Evolutionary conservation across 2,113 vertebrate species (phyloP).

Genomic region (Oceanites oceanicus): DNA sequence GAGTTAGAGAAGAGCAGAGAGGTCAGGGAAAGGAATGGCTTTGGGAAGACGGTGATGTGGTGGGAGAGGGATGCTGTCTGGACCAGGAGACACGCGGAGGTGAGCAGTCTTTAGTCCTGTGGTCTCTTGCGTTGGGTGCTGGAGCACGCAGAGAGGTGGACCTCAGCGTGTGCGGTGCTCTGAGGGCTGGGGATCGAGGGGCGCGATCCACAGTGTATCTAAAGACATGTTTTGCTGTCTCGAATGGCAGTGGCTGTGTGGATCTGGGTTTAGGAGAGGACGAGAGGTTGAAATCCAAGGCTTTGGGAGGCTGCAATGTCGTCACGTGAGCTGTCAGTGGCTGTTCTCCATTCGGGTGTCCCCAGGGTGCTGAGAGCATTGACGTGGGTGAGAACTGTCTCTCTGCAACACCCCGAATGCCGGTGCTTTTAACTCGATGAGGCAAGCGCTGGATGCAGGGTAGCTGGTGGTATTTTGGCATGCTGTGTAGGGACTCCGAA

Average conservation of each 20-base stretch:
- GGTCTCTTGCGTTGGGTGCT: background rate
- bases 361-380: background rate
- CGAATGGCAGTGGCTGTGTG: fast-evolving
- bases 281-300: background rate
- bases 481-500: background rate
- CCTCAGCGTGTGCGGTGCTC: fast-evolving
- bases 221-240: fast-evolving
- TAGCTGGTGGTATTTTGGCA: background rate
- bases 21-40: background rate
- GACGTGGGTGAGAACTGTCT: fast-evolving
- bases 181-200: fast-evolving
- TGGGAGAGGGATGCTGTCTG: background rate
- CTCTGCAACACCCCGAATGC: background rate
- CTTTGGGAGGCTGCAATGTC: background rate
- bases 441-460: background rate
- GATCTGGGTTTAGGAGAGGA: background rate
- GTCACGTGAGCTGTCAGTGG: fast-evolving
- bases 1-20: background rate
- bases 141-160: fast-evolving
- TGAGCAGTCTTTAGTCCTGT: background rate
- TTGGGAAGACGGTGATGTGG: background rate
- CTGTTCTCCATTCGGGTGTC: fast-evolving
- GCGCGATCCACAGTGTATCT: fast-evolving
- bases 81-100: fast-evolving
- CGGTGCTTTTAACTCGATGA: fast-evolving